phyloP scores from a whole-genome alignment of 2,113 vertebrate species.

The Semnopithecus entellus region DNA sequence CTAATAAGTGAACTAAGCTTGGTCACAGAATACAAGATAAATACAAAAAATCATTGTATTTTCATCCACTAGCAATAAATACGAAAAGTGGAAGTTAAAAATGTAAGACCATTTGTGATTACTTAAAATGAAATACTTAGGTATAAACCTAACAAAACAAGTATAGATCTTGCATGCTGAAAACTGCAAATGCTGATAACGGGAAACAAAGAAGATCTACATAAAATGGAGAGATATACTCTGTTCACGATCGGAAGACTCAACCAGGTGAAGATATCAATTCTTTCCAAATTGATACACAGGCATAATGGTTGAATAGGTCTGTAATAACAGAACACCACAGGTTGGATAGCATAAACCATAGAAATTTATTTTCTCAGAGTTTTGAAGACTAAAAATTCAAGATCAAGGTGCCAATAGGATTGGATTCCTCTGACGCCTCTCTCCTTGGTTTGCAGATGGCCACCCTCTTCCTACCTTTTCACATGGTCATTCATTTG shows the following conservation, averaged over 20 bases:
- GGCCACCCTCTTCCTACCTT: too few species aligned
- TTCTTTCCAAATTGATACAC: neutral
- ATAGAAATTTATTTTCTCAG: neutral
- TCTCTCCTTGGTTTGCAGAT: neutral
- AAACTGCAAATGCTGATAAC: neutral
- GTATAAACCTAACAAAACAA: neutral
- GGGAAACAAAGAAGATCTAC: neutral
- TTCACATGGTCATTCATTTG: neutral
- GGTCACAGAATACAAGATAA: neutral
- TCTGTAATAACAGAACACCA: neutral
- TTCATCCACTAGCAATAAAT: neutral
- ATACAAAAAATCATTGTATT: neutral
- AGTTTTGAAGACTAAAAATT: neutral
- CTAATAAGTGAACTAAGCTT: neutral
- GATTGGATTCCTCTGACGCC: neutral
- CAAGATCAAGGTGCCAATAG: neutral
- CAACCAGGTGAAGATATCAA: neutral
- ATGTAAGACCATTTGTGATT: neutral
- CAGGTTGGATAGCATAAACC: neutral
- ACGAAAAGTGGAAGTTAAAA: neutral
- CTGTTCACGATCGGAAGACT: neutral
- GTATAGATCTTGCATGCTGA: neutral
- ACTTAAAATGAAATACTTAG: neutral
- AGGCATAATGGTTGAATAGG: neutral
- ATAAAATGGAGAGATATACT: neutral